Conservation (phyloP, 2,113 vertebrate genomes). For the Heloderma charlesbogerti region DNA sequence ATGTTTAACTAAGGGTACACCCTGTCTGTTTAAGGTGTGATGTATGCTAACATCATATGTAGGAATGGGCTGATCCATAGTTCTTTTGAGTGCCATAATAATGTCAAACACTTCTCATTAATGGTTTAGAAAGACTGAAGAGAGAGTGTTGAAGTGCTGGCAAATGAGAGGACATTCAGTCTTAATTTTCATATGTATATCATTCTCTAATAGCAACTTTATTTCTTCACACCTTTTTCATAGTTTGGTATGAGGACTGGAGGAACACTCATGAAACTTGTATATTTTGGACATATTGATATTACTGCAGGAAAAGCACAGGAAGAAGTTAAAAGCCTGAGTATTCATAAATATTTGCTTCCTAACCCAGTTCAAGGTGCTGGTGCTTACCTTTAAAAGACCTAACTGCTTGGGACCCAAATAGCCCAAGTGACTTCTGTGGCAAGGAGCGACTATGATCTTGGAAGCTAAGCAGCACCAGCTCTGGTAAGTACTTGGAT, state of each 20-base stretch:
- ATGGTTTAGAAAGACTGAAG: not conserved
- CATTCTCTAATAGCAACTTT: not conserved
- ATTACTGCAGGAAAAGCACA: conserved; percentile 87
- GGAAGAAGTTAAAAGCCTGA: conserved; percentile 86
- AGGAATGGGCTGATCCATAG: not conserved
- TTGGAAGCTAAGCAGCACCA: too few relatives aligned
- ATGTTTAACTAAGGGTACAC: not conserved
- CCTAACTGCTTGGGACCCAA: too few relatives aligned
- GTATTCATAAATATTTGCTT: conserved; percentile 85
- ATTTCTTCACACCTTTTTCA: conserved; percentile 77
- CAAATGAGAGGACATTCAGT: not conserved
- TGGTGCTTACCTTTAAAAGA: too few relatives aligned
- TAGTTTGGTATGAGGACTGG: conserved; percentile 89
- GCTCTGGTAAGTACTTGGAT: too few relatives aligned
- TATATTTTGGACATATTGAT: conserved; percentile 85
- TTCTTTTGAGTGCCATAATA: not conserved
- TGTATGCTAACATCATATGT: not conserved
- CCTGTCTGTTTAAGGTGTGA: too few relatives aligned
- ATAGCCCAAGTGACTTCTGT: too few relatives aligned
- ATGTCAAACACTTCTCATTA: not conserved
- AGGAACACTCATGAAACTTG: conserved; percentile 83
- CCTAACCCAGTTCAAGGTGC: too few relatives aligned
- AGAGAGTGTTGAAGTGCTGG: not conserved
- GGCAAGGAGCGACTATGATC: too few relatives aligned
- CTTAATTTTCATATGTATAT: not conserved